A percentile compares a stretch with the other conserved stretches of the same genome.
These are phyloP conservation scores for Netelia fuscicornis DNA, from an alignment of 2,888 invertebrate species.

Conservation along the genomic window DNA sequence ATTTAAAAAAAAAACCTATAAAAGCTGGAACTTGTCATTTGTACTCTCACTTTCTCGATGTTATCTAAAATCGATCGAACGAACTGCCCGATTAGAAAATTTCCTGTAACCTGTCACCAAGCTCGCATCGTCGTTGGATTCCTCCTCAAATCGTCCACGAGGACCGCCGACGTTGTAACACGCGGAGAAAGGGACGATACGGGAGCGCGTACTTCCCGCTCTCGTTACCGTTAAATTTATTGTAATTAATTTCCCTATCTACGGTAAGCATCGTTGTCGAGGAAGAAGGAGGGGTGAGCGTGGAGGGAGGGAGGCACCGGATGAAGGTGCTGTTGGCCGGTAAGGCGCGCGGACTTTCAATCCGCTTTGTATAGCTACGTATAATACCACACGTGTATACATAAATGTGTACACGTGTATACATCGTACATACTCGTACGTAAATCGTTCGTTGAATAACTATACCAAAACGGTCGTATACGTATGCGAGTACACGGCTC, in stretches of 20 bases:
- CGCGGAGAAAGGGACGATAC: constrained; percentile 48
- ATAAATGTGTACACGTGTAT: background rate
- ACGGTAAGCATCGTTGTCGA: constrained; percentile 74
- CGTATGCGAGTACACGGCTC: constrained; percentile 15
- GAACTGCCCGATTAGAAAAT: constrained; percentile 26
- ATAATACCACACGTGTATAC: no score
- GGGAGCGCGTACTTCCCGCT: constrained; percentile 74
- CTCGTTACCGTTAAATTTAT: constrained; percentile 84
- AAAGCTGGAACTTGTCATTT: background rate
- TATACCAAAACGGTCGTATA: background rate
- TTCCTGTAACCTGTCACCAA: constrained; percentile 13
- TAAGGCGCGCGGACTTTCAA: constrained; percentile 73
- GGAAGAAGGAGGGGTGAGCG: constrained; percentile 9
- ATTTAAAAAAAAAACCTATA: no score
- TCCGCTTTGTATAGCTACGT: constrained; percentile 53
- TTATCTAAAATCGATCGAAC: constrained; percentile 2
- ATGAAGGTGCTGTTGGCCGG: constrained; percentile 64
- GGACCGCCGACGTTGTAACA: constrained; percentile 16
- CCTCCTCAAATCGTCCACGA: constrained; percentile 60
- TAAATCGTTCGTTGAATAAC: background rate
- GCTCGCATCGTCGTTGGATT: constrained; percentile 1
- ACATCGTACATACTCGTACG: background rate
- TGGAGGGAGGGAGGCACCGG: constrained; percentile 49
- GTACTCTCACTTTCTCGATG: background rate
- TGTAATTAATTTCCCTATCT: constrained; percentile 85